Base-by-base conservation (phyloP, 2,888 invertebrate species). In the Andrena trimmerana region DNA sequence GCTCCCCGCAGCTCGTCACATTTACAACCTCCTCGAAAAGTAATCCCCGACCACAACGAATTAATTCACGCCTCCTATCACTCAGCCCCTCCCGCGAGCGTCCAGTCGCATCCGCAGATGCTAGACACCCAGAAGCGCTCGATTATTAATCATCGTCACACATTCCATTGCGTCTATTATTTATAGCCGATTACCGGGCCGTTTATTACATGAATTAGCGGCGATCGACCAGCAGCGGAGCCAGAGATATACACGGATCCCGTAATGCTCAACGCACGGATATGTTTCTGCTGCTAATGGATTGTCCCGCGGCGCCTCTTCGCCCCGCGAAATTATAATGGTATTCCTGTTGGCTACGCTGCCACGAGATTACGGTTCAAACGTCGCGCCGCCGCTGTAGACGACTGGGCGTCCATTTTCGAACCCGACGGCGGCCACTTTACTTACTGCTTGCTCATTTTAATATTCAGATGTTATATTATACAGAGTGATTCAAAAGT, bases 191-290 rank as follows among this genome's bases (percentile, higher is more conserved):
- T 67, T 50, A 60, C 24, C 3, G 31, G 33, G 20, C 67, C 62
- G 52, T 60, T 73, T 60, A 33, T 78, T 78, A 78, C 65, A 36
- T 67, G 67, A 78, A 80, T 80, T 76, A 77, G 16, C 50, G 29
- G 5, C 73, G 63, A 78, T 57, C 67, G 57, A 42, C 33, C 24
- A 13, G 57, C 27, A 20, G 2, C 63, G n/a, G n/a, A 36, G 7
- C n/a, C 48, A 29, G 24, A 74, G 16, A 52, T 13, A 62, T 16
- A 16, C 42, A 42, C 16, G 42, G 5, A 5, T 42, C 42, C 16
- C 63, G 13, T 10, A 13, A 52, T 52, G 16, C 24, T 50, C 48
- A 24, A 62, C 48, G 24, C n/a, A 31, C 33, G 24, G 73, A 60
- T 66, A 54, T 52, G 67, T 66, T 74, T 52, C 69, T 10, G 13